Base-by-base conservation (phyloP, 1,140 invertebrate genomes). In the Neotoxoptera formosana region DNA sequence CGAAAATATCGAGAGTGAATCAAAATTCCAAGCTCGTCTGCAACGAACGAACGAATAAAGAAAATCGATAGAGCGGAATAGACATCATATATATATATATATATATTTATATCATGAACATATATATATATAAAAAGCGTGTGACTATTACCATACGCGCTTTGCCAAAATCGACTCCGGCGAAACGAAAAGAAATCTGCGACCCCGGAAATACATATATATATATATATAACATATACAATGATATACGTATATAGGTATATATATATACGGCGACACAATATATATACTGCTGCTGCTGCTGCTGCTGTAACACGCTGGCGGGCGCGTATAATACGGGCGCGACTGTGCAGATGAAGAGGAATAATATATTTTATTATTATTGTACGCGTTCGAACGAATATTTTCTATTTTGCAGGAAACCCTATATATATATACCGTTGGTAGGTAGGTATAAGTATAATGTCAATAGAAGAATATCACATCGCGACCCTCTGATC, bases 111-210 rank as follows among this genome's bases (percentile, higher is more conserved):
- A 76, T 76, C 60, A 20, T 76, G 60, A 76, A 76, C 60, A 9
- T 34, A n/a, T n/a, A n/a, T n/a, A n/a, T n/a, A n/a, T n/a, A 76
- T 34, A 76, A n/a, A 83, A 83, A 23, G 34, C 76, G 76, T 36
- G 76, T 34, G 76, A 76, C n/a, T 83, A 83, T 36, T 25, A 48
- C 86, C 25, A n/a, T 48, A 17, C 45, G n/a, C 86, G 86, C 86
- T 30, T 87, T 87, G 86, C 86, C 86, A 87, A 87, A 87, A 87
- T 87, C n/a, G 86, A 51, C 45, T 48, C 30, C 30, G 86, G 48
- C 30, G 45, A 48, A 84, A 83, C 76, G 76, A 83, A 36, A 83
- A 36, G 21, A 83, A 83, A 83, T 83, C 76, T 83, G 34, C 76
- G 34, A 83, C 34, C 76, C 76, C 34, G 76, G 34, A 83, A 83